Evolutionary conservation across 2,888 invertebrate species (phyloP).

Genomic region (Actias luna): DNA sequence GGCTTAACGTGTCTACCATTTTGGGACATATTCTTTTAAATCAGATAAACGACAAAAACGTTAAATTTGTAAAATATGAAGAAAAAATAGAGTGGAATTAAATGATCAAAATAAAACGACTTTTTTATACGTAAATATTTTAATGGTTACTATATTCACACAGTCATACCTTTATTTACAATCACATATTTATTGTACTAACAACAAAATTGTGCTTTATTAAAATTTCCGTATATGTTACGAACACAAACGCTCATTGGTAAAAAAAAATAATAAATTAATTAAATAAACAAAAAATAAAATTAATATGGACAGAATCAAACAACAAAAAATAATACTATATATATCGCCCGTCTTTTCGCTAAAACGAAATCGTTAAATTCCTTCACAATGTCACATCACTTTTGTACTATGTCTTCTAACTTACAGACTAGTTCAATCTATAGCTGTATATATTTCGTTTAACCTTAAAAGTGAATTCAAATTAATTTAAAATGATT

Average conservation of each 20-base stretch:
- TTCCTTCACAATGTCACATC: constrained; percentile 20
- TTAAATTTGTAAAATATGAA: too few relatives aligned
- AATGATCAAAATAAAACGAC: too few relatives aligned
- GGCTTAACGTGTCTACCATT: too few relatives aligned
- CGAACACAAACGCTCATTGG: constrained; percentile 48
- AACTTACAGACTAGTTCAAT: constrained; percentile 14
- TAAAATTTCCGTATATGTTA: constrained; percentile 40
- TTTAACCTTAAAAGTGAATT: constrained; percentile 24
- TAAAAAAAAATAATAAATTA: constrained; percentile 39
- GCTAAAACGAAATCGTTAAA: constrained; percentile 31
- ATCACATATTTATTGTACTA: constrained; percentile 67
- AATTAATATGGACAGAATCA: constrained; percentile 50
- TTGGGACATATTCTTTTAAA: too few relatives aligned
- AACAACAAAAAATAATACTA: constrained; percentile 43
- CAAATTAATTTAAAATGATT: constrained; percentile 19
- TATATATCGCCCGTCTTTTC: constrained; percentile 45
- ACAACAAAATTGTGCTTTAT: constrained; percentile 76
- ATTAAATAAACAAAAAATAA: constrained; percentile 49
- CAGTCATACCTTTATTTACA: constrained; percentile 77
- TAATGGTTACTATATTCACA: constrained; percentile 78
- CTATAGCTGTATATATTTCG: constrained; percentile 14
- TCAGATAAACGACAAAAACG: too few relatives aligned
- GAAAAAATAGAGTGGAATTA: too few relatives aligned
- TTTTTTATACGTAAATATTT: constrained; percentile 75
- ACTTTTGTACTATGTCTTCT: constrained; percentile 26